A percentile compares a stretch with the other conserved stretches of the same genome.
Conservation (phyloP, 2,888 invertebrate species). For the Lutraria lutraria region DNA sequence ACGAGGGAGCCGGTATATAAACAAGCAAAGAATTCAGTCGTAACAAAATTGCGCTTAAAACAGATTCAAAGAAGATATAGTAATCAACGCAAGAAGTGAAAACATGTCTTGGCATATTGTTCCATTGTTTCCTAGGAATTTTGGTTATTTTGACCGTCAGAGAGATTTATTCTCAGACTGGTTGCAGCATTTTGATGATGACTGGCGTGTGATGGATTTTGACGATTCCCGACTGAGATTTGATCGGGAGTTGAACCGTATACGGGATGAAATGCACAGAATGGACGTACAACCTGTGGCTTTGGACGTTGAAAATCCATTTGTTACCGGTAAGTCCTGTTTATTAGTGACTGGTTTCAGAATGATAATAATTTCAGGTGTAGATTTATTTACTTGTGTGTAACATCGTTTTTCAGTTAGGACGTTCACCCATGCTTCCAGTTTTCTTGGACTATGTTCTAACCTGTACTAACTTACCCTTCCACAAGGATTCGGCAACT, state of each 20-base stretch:
- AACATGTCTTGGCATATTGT: conserved; percentile 62
- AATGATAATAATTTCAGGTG: too few relatives aligned
- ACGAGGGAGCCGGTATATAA: too few relatives aligned
- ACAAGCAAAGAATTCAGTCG: background rate
- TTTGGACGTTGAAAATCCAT: conserved; percentile 76
- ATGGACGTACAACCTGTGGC: conserved; percentile 65
- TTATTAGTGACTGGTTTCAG: too few relatives aligned
- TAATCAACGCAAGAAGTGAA: background rate
- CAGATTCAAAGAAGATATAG: background rate
- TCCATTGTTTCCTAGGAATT: conserved; percentile 47
- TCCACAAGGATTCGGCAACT: too few relatives aligned
- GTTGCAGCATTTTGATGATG: conserved; percentile 63
- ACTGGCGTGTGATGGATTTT: conserved; percentile 55
- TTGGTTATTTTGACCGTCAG: conserved; percentile 62
- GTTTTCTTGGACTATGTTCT: too few relatives aligned
- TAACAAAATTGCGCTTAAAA: background rate
- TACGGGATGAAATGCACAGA: conserved; percentile 73
- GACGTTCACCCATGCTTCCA: too few relatives aligned
- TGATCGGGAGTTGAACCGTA: conserved; percentile 74
- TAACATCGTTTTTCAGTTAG: too few relatives aligned
- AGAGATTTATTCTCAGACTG: conserved; percentile 60
- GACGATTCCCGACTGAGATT: conserved; percentile 62
- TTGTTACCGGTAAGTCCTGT: conserved; percentile 65
- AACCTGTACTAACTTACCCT: too few relatives aligned
- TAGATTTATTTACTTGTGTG: too few relatives aligned